Percentiles rank a stretch among this genome's conserved stretches.
phyloP scores from a whole-genome alignment of 2,888 invertebrate genomes.

The Mantis religiosa region DNA sequence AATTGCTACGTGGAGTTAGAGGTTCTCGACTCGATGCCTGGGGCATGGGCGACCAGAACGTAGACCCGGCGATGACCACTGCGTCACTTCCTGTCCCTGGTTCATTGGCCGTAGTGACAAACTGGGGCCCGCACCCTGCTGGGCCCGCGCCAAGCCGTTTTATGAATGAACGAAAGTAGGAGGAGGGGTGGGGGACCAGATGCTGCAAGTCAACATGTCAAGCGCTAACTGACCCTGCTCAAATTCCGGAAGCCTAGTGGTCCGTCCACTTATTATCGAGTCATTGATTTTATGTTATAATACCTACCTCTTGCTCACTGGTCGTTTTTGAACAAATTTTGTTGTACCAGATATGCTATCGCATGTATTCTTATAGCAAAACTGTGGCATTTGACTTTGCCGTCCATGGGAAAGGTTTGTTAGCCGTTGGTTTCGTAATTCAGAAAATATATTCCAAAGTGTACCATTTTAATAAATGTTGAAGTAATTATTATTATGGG shows the following conservation, averaged over 20 bases:
- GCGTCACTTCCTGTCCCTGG: not conserved
- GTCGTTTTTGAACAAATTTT: too few relatives aligned
- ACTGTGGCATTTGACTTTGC: too few relatives aligned
- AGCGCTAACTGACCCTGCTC: not conserved
- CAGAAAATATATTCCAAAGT: too few relatives aligned
- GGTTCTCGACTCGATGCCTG: not conserved
- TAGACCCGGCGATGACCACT: not conserved
- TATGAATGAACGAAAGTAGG: not conserved
- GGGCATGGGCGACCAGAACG: not conserved
- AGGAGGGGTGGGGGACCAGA: not conserved
- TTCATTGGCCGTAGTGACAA: conserved; percentile 10
- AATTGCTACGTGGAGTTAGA: not conserved
- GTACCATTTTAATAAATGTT: too few relatives aligned
- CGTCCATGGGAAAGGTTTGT: too few relatives aligned
- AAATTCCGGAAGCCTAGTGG: not conserved
- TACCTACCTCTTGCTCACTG: too few relatives aligned
- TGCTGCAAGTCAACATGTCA: not conserved
- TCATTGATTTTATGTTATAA: too few relatives aligned
- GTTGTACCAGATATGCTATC: too few relatives aligned
- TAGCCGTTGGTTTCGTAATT: too few relatives aligned
- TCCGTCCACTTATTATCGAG: not conserved
- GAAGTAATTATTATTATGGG: too few relatives aligned
- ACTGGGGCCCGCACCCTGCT: not conserved
- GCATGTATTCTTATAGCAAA: too few relatives aligned
- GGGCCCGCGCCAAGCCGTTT: not conserved